A percentile compares a stretch with the other conserved stretches of the same genome.
Evolutionary conservation across 2,888 invertebrate species (phyloP).

Genomic region (Eueremaeus valkanovi): DNA sequence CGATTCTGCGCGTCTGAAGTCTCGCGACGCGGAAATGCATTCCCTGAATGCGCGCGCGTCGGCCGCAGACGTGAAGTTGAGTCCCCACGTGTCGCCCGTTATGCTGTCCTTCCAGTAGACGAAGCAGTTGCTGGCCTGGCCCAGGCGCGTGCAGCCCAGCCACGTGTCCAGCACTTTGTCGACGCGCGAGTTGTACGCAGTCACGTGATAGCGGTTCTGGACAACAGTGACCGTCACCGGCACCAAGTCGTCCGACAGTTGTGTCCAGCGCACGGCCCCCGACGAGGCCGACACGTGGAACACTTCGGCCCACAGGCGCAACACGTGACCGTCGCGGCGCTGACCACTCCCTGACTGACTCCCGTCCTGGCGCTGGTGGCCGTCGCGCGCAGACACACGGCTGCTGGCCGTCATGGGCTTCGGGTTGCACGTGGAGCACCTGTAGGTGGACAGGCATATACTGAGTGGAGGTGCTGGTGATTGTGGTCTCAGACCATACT

Average conservation of each 20-base stretch:
- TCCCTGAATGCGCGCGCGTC: conserved; percentile 96
- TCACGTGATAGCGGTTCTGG: conserved; percentile 96
- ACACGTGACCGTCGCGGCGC: conserved; percentile 39
- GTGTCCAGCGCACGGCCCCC: conserved; percentile 89
- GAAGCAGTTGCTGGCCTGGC: conserved; percentile 97
- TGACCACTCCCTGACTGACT: too few relatives aligned
- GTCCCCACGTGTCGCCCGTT: conserved; percentile 82
- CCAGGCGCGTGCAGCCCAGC: conserved; percentile 93
- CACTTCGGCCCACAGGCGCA: conserved; percentile 93
- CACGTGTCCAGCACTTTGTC: conserved; percentile 97
- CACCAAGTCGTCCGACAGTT: conserved; percentile 95
- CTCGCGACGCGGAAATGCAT: conserved; percentile 47
- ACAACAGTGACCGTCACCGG: conserved; percentile 98
- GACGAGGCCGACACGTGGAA: conserved; percentile 88
- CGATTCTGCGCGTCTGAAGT: conserved; percentile 32
- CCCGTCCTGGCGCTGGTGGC: not conserved
- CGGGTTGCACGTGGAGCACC: not conserved
- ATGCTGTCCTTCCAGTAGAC: conserved; percentile 94
- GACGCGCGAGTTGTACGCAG: conserved; percentile 97
- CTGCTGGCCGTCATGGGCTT: not conserved
- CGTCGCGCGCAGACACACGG: not conserved
- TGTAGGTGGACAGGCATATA: not conserved
- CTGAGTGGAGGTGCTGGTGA: not conserved
- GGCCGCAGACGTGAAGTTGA: conserved; percentile 94
- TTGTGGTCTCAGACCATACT: not conserved